phyloP scores from a whole-genome alignment of 37 sponge, comb jelly and placozoan species.

The Halichondria panicea region DNA sequence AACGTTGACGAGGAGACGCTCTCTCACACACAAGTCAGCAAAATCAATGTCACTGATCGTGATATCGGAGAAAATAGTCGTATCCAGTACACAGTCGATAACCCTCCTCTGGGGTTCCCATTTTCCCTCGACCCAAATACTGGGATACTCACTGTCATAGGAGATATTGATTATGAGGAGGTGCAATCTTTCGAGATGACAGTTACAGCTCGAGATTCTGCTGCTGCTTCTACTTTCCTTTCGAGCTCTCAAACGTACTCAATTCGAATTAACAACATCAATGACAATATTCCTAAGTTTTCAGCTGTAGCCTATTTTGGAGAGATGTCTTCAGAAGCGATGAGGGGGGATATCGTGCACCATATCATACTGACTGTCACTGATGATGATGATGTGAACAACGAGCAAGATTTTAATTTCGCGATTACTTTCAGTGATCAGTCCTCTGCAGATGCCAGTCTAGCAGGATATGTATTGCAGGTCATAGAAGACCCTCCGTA shows the following conservation, averaged over 20 bases:
- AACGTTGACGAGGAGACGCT: neutral
- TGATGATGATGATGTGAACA: constrained; percentile 31
- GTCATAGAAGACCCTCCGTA: neutral
- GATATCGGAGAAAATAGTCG: constrained; percentile 22
- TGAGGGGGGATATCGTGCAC: neutral
- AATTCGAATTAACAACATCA: constrained; percentile 22
- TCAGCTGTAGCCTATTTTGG: constrained; percentile 27
- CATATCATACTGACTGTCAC: constrained; percentile 12
- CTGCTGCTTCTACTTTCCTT: neutral
- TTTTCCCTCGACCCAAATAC: constrained; percentile 15
- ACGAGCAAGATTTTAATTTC: neutral
- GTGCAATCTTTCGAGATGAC: constrained; percentile 2
- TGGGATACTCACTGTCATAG: neutral
- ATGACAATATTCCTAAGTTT: constrained; percentile 42
- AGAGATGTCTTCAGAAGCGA: constrained; percentile 18
- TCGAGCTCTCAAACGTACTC: neutral
- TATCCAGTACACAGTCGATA: neutral
- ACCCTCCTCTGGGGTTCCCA: neutral
- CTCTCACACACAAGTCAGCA: neutral
- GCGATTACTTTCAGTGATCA: neutral
- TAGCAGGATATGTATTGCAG: neutral
- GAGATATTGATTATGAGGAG: constrained; percentile 14
- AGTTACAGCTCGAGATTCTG: constrained; percentile 9
- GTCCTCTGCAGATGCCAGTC: neutral
- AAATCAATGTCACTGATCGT: constrained; percentile 17